Evolutionary conservation across 1,140 invertebrate genomes (phyloP), one percentile per base, ranked within the genome.

Genomic region (Nomia melanderi): DNA sequence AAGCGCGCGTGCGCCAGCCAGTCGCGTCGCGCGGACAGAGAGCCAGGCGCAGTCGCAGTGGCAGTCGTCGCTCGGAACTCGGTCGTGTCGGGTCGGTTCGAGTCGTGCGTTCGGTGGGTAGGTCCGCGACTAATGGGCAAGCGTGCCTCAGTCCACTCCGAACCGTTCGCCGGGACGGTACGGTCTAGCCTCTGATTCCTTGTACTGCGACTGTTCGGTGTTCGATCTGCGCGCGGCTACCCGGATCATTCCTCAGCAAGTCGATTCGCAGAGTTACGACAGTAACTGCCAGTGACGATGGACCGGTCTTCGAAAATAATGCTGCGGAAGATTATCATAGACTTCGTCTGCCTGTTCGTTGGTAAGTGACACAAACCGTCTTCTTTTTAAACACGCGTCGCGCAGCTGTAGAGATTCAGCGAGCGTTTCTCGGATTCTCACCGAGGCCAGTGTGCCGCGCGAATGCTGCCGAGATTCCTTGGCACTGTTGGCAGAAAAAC

Each of bases 221-320:
- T 14, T 14, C 27, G 36, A 29, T 62, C 12, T 29, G 27, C 17
- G 25, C 39, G 14, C 14, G 44, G 4, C 6, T n/a, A 47, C 36
- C 33, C n/a, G n/a, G 25, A n/a, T 54, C 20, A 23, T 54, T 23
- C 6, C 25, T 9, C 3, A 8, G 31, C 4, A 12, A 36, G 39
- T n/a, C 44, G 12, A 27, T n/a, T 27, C 36, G 41, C n/a, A 50
- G 56, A 54, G 20, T 75, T n/a, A 50, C 11, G 4, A 47, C 20
- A 17, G 25, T 11, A n/a, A 47, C 23, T 33, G 12, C 47, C 20
- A 71, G 31, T 41, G 33, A 84, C 12, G 47, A 91, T 91, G 90
- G 90, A 91, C 79, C 81, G 87, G 54, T 77, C 82, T 8, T 82
- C 88, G 25, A 90, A 81, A 50, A 64, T 84, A 20, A 73, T 90